phyloP scores from a whole-genome alignment of 2,888 invertebrate genomes.

The Boloria selene region DNA sequence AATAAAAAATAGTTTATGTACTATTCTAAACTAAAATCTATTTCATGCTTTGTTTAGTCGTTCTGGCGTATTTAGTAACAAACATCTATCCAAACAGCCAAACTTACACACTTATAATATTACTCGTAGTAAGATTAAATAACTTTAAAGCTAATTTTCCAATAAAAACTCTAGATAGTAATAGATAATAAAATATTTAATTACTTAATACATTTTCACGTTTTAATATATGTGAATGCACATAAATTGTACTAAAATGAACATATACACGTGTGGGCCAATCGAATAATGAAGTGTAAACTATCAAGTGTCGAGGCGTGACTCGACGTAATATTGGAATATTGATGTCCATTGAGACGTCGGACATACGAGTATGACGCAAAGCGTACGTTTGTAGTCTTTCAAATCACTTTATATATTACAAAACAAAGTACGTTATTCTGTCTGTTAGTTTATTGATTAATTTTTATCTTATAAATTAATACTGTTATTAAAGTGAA shows the following conservation, averaged over 20 bases:
- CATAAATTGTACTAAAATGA: background rate
- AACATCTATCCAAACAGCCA: too few species aligned
- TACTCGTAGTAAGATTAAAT: too few species aligned
- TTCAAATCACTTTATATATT: background rate
- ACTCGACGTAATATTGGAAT: slow-evolving; percentile 26
- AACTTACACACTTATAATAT: too few species aligned
- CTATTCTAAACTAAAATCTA: too few species aligned
- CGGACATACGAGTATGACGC: slow-evolving; percentile 8
- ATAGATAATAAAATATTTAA: background rate
- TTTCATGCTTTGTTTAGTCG: too few species aligned
- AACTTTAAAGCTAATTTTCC: too few species aligned
- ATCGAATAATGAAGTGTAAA: slow-evolving; percentile 24
- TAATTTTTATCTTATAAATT: background rate
- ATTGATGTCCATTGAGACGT: slow-evolving; percentile 24
- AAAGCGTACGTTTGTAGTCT: slow-evolving; percentile 5
- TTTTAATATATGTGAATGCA: slow-evolving; percentile 3
- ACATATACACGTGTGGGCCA: slow-evolving; percentile 13
- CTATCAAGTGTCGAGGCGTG: slow-evolving; percentile 23
- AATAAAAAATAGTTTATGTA: too few species aligned
- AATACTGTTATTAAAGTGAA: background rate
- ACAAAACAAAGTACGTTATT: background rate
- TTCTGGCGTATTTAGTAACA: too few species aligned
- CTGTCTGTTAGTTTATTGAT: background rate
- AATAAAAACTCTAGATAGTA: too few species aligned
- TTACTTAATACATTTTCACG: background rate